A percentile compares a stretch with the other conserved stretches of the same genome.
These are phyloP conservation scores for Melanotaenia trifasciata DNA, from an alignment of 2,797 vertebrate species.

Conservation along the genomic window DNA sequence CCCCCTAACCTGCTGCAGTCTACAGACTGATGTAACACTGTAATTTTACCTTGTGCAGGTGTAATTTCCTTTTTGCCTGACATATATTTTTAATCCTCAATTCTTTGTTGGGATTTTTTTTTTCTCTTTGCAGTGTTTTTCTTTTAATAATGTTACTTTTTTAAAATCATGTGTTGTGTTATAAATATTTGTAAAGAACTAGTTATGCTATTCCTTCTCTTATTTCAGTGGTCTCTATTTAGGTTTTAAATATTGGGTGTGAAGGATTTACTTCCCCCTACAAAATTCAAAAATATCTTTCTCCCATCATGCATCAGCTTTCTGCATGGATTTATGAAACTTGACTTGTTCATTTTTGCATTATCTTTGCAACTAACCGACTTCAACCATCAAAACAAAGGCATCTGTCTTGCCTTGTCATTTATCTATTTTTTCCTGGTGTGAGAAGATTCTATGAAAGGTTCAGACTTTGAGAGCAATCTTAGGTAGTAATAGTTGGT, in stretches of 20 bases:
- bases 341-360: no score
- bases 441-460: background rate
- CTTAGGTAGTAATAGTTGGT: background rate
- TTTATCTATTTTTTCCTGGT: background rate
- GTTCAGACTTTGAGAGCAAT: background rate
- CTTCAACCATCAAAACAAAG: no score
- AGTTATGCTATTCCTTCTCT: background rate
- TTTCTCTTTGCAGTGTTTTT: no score
- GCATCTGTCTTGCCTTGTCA: background rate
- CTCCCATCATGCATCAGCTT: no score
- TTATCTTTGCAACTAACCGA: background rate
- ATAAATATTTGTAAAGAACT: background rate
- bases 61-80: constrained; percentile 32
- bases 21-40: constrained; percentile 23
- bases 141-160: no score
- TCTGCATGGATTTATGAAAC: no score
- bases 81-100: constrained; percentile 12
- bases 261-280: no score
- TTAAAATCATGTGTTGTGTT: no score
- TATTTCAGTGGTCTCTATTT: no score
- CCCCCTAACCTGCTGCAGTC: background rate
- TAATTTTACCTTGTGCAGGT: background rate
- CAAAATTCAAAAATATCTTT: no score
- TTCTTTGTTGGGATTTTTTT: background rate
- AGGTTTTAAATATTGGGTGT: no score